A percentile compares a stretch with the other conserved stretches of the same genome.
These are phyloP conservation scores for Pseudorasbora parva DNA, from an alignment of 2,113 vertebrate genomes.

Conservation along the genomic window DNA sequence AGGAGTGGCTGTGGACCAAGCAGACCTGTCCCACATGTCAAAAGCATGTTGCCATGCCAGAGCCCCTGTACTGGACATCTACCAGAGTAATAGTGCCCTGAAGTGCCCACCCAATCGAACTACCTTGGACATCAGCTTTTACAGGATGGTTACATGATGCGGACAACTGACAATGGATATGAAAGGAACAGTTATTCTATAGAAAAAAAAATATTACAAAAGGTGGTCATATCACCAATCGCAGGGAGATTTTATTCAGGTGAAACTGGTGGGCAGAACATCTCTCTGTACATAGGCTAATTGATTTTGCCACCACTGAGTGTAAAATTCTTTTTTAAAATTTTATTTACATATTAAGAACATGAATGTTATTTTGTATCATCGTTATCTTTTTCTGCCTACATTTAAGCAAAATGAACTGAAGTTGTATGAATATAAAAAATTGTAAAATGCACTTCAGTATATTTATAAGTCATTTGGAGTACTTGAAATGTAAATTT, in stretches of 20 bases:
- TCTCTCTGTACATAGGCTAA: not conserved
- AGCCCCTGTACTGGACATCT: slow-evolving; percentile 66
- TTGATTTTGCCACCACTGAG: not conserved
- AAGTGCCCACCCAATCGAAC: slow-evolving; percentile 14
- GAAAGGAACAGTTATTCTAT: not conserved
- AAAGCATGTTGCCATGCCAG: slow-evolving; percentile 65
- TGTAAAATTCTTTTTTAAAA: not conserved
- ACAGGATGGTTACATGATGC: not conserved
- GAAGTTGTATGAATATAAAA: not conserved
- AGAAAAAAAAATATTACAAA: too few relatives aligned
- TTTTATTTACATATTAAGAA: not conserved
- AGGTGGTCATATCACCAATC: not conserved
- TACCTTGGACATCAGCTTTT: not conserved
- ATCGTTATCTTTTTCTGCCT: not conserved
- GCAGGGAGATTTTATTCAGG: not conserved
- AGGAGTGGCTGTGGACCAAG: slow-evolving; percentile 75
- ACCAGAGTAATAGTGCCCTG: slow-evolving; percentile 68
- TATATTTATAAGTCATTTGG: not conserved
- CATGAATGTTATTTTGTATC: not conserved
- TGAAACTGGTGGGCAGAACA: not conserved
- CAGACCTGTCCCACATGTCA: slow-evolving; percentile 65
- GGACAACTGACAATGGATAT: not conserved
- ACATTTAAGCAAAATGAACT: not conserved
- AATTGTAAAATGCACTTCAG: not conserved
- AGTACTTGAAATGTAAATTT: not conserved